Percentiles rank a stretch among this genome's conserved stretches.
phyloP scores from a whole-genome alignment of 2,888 invertebrate genomes.

The Anodontia alba region DNA sequence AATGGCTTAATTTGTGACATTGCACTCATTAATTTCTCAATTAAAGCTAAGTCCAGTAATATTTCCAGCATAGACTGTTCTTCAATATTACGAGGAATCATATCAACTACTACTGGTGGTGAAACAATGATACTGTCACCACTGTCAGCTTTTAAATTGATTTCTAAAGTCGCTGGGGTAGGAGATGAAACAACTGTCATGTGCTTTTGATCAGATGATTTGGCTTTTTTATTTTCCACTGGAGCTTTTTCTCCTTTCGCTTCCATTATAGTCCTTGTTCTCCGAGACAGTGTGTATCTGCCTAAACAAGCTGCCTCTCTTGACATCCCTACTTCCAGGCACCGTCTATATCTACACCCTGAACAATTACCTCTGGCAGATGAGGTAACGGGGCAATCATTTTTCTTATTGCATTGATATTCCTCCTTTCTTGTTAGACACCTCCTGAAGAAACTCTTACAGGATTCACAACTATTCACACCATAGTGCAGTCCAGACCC shows the following conservation, averaged over 20 bases:
- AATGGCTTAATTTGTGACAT: slow-evolving; percentile 58
- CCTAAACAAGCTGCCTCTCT: slow-evolving; percentile 58
- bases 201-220: background rate
- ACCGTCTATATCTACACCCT: slow-evolving; percentile 53
- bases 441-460: slow-evolving; percentile 60
- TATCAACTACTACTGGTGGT: background rate
- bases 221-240: background rate
- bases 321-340: slow-evolving; percentile 61
- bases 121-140: background rate
- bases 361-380: slow-evolving; percentile 59
- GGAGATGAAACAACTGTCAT: background rate
- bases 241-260: slow-evolving; percentile 46
- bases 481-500: slow-evolving; percentile 64
- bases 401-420: slow-evolving; percentile 52
- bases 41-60: slow-evolving; percentile 21
- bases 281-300: slow-evolving; percentile 53
- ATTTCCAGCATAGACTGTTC: background rate
- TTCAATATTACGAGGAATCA: background rate
- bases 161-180: too few relatives aligned
- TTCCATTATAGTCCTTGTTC: slow-evolving; percentile 61
- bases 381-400: slow-evolving; percentile 53
- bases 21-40: slow-evolving; percentile 47
- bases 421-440: slow-evolving; percentile 61
- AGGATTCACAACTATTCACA: slow-evolving; percentile 62
- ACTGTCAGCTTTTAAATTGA: background rate